Evolutionary conservation across 1,140 invertebrate species (phyloP).

Genomic region (Chrysoperla carnea): DNA sequence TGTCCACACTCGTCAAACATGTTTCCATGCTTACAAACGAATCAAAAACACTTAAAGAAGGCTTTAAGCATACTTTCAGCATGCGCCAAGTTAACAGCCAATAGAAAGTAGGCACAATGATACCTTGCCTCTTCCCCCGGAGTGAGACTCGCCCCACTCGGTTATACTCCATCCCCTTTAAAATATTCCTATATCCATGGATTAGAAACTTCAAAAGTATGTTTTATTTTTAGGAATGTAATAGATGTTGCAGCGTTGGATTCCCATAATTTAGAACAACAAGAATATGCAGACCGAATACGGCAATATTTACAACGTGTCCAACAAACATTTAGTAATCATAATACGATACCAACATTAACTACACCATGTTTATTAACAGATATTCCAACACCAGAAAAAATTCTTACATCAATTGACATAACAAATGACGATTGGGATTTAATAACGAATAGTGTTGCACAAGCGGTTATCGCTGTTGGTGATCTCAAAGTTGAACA

Average conservation of each 20-base stretch:
- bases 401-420: constrained; percentile 29
- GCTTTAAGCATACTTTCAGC: too few species aligned
- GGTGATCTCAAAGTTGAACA: constrained; percentile 58
- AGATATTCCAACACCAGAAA: constrained; percentile 40
- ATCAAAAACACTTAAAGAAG: too few species aligned
- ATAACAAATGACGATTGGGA: constrained; percentile 29
- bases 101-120: too few species aligned
- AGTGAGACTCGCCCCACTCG: too few species aligned
- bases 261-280: constrained; percentile 58
- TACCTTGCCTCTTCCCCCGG: too few species aligned
- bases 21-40: too few species aligned
- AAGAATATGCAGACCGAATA: constrained; percentile 60
- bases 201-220: constrained; percentile 4
- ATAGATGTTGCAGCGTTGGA: constrained; percentile 69
- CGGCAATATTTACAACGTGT: constrained; percentile 46
- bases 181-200: too few species aligned
- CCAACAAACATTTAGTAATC: constrained; percentile 26
- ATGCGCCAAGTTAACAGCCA: too few species aligned
- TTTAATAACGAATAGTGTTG: constrained; percentile 33
- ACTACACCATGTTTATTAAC: constrained; percentile 26
- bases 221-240: constrained; percentile 41
- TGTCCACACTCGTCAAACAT: too few species aligned
- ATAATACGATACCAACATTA: constrained; percentile 21
- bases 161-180: too few species aligned
- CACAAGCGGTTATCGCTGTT: constrained; percentile 45